Conservation (phyloP, 1,140 invertebrate genomes). For the Frieseomelitta varia region DNA sequence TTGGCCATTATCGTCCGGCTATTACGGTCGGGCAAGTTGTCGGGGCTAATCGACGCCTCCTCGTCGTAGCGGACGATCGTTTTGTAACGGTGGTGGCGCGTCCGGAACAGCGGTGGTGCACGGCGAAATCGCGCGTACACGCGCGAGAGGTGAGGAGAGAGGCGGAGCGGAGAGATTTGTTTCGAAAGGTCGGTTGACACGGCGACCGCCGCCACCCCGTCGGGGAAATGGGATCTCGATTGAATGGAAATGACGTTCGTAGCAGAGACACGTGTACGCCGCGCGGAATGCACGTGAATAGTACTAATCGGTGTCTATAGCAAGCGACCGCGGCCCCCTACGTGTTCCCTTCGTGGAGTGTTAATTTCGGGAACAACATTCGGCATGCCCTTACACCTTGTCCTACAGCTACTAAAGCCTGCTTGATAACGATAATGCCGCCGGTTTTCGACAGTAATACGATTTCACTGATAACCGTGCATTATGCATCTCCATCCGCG, state of each 20-base stretch:
- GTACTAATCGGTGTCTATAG: conserved; percentile 73
- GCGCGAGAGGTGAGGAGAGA: not conserved
- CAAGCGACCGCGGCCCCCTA: conserved; percentile 52
- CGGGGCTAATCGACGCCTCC: conserved; percentile 21
- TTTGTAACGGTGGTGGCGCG: conserved; percentile 19
- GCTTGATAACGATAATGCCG: conserved; percentile 61
- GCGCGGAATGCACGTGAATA: conserved; percentile 70
- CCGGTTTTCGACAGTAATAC: conserved; percentile 49
- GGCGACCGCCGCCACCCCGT: conserved; percentile 45
- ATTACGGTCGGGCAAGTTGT: conserved; percentile 8
- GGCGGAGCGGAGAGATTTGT: conserved; percentile 56
- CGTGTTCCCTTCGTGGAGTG: conserved; percentile 58
- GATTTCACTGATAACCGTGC: not conserved
- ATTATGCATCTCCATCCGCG: not conserved
- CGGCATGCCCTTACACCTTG: conserved; percentile 64
- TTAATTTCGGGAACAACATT: conserved; percentile 71
- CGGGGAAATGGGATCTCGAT: conserved; percentile 75
- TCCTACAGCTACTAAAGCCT: conserved; percentile 49
- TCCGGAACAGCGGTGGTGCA: not conserved
- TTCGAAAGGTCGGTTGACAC: conserved; percentile 56
- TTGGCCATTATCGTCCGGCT: not conserved
- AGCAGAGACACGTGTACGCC: conserved; percentile 72
- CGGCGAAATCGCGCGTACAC: conserved; percentile 36
- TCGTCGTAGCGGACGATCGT: conserved; percentile 15
- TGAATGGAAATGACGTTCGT: conserved; percentile 74